Percentiles rank a stretch among this genome's conserved stretches.
These are phyloP conservation scores for Allophyes oxyacanthae DNA, from an alignment of 2,888 invertebrate species.

Conservation along the genomic window DNA sequence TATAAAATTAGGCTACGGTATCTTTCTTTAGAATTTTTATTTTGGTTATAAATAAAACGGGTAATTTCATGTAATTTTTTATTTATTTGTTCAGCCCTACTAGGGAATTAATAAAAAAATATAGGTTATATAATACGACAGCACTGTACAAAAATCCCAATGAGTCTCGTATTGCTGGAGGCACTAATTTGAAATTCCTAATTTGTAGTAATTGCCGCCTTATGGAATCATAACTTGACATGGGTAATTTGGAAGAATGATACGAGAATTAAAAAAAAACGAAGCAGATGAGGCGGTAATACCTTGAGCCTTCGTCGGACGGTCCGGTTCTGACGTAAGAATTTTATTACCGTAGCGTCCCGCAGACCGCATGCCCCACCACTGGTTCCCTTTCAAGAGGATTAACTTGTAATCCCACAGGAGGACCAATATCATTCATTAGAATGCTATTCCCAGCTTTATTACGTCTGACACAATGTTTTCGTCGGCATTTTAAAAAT, in stretches of 20 bases:
- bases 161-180: constrained; percentile 2
- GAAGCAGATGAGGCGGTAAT: constrained; percentile 75
- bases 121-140: too few relatives aligned
- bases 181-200: constrained; percentile 43
- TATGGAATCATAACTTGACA: constrained; percentile 50
- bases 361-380: constrained; percentile 56
- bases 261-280: constrained; percentile 64
- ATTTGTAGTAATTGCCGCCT: constrained; percentile 41
- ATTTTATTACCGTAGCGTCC: constrained; percentile 78
- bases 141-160: not conserved
- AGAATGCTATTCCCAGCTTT: constrained; percentile 84
- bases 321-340: constrained; percentile 81
- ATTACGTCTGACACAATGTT: constrained; percentile 75
- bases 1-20: too few relatives aligned
- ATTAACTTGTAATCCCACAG: constrained; percentile 87
- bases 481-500: constrained; percentile 68
- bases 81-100: too few relatives aligned
- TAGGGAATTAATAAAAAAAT: too few relatives aligned
- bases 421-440: constrained; percentile 86
- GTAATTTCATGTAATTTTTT: too few relatives aligned
- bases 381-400: constrained; percentile 81
- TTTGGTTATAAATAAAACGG: too few relatives aligned
- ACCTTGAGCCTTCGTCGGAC: constrained; percentile 67
- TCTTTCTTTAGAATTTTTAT: too few relatives aligned
- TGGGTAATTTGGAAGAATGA: constrained; percentile 65